Base-by-base conservation (phyloP, 2,888 invertebrate species). In the Aethes cnicana region DNA sequence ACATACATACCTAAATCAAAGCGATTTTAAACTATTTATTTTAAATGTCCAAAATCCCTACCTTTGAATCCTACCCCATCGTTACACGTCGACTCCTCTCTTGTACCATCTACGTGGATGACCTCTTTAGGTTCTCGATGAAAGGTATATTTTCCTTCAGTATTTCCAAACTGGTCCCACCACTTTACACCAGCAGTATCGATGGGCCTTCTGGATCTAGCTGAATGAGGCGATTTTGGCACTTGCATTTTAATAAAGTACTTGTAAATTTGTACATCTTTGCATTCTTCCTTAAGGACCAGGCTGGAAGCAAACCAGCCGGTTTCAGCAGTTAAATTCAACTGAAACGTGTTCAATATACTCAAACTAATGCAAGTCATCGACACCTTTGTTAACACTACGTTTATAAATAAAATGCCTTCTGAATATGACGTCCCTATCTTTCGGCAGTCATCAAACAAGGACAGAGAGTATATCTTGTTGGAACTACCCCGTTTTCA, bases 181-280 rank as follows among this genome's bases (percentile, higher is more conserved):
- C 83, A 80, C 39, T 53, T 66, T 3, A 74, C 64, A 1, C 77
- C 81, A 16, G 63, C 61, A 57, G 69, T 64, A 50, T 82, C 72
- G 47, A 89, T 73, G 6, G 88, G 89, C 36, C 73, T 77, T 68
- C 89, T 74, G 35, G 86, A 89, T 62, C 88, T 66, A 2, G 88
- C 79, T 5, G 75, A 69, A 55, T 74, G 69, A 16, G 74, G 57
- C 4, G 77, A 71, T 59, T 66, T 73, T 7, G 61, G 50, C 41
- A 43, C 39, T 32, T 64, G 58, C 84, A 85, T 85, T 18, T 55
- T 57, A 4, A 21, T 21, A 17, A 21, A 39, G 3, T 14, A 21
- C 21, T 18, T 20, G 32, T 23, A 5, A 25, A 4, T 7, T 3
- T 4, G 35, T 11, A 5, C 2, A 32, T 1, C 17, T 16, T n/a